These are phyloP conservation scores for Lysandra coridon DNA, from an alignment of 2,888 invertebrate genomes.

Conservation along the genomic window DNA sequence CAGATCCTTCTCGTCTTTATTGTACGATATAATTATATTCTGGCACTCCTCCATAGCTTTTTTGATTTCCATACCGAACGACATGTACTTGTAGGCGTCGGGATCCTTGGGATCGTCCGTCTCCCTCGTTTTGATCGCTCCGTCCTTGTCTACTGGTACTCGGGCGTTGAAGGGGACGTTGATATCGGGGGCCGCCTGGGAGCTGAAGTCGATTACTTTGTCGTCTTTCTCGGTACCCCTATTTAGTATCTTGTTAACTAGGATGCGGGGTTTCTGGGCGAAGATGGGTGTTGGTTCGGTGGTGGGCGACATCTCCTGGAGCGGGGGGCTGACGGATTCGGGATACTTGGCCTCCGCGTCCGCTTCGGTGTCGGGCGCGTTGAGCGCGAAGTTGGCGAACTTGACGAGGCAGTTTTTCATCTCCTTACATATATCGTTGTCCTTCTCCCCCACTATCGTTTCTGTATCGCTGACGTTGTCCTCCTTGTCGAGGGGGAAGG, in stretches of 20 bases:
- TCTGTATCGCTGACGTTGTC: slow-evolving; percentile 62
- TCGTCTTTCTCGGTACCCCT: slow-evolving; percentile 47
- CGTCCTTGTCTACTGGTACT: slow-evolving; percentile 44
- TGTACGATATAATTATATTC: slow-evolving; percentile 70
- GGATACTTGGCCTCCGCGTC: slow-evolving; percentile 54
- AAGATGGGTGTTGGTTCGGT: slow-evolving; percentile 62
- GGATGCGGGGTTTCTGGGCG: slow-evolving; percentile 59
- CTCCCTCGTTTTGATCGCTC: slow-evolving; percentile 21
- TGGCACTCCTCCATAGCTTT: slow-evolving; percentile 76
- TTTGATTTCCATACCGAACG: slow-evolving; percentile 69
- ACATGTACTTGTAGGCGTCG: slow-evolving; percentile 65
- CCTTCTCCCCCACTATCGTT: slow-evolving; percentile 61
- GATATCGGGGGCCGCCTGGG: slow-evolving; percentile 50
- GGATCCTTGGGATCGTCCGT: slow-evolving; percentile 51
- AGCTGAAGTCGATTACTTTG: slow-evolving; percentile 48
- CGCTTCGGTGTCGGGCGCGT: slow-evolving; percentile 45
- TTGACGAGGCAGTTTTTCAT: slow-evolving; percentile 71
- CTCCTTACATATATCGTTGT: slow-evolving; percentile 56
- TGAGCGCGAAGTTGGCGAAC: slow-evolving; percentile 64
- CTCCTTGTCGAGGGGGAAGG: slow-evolving; percentile 62
- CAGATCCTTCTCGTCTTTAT: slow-evolving; percentile 53
- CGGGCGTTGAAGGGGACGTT: slow-evolving; percentile 59
- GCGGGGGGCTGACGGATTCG: slow-evolving; percentile 68
- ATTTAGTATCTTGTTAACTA: slow-evolving; percentile 61
- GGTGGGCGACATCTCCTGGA: slow-evolving; percentile 71